Evolutionary conservation across 2,113 vertebrate species (phyloP), one percentile per base, ranked within the genome.

Genomic region (Ceyx cyanopectus): DNA sequence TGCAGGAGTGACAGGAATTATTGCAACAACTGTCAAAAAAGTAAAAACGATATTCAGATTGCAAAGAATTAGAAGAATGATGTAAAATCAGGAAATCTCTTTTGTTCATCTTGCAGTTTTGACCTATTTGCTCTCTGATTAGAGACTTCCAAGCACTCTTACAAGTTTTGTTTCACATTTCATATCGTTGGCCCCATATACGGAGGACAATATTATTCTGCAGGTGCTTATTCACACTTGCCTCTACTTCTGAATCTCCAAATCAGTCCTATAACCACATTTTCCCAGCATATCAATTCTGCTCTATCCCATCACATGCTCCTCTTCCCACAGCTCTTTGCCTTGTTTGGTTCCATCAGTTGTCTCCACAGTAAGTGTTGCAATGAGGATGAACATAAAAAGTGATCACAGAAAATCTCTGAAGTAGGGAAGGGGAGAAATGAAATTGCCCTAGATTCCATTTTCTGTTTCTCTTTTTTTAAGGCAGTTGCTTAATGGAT

Each of bases 61-160:
- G 15, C 53, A 95, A 50, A 32, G 37, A 92, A 24, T 46, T 57
- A 74, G n/a, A 92, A 54, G 60, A 74, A 53, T 80, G 79, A 90
- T 74, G 83, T 68, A 93, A 88, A 89, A 57, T 51, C 34, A 70
- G 67, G 82, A 94, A 96, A 94, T 48, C 37, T 12, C 41, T 66
- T 90, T 41, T 53, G 63, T 85, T 94, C 80, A 51, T 22, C 46
- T 46, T 80, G 51, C 15, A 58, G 27, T 58, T 92, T 72, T 78
- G 51, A 70, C 78, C 43, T 65, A 46, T 51, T 53, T 48, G 22
- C 46, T 14, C 40, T 86, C 40, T 45, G 43, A 53, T 70, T 19
- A 46, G 45, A 46, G 45, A 46, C 45, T 46, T 46, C 17, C 45
- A 46, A 46, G 45, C 45, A 46, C 45, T 46, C 19, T 73, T 72